These are phyloP conservation scores for Hippasteria phrygiana DNA, from an alignment of 53 echinoderm and acorn worm genomes.

Conservation along the genomic window DNA sequence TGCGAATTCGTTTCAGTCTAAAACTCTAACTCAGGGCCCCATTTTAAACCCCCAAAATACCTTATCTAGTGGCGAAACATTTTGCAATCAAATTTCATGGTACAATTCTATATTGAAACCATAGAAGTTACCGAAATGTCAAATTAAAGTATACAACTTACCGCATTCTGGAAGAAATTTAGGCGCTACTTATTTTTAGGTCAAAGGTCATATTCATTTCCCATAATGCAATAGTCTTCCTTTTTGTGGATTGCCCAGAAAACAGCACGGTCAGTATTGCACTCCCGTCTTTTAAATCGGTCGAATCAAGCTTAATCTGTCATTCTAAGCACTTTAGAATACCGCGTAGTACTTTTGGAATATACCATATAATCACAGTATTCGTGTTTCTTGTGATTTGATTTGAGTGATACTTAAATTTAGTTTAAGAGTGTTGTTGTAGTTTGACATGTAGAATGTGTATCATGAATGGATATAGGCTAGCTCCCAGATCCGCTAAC, in stretches of 20 bases:
- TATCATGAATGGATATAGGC: too few relatives aligned
- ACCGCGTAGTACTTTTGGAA: neutral
- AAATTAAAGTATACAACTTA: neutral
- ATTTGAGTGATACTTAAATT: too few relatives aligned
- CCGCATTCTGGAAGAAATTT: conserved; percentile 42
- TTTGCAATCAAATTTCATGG: neutral
- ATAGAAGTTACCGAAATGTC: neutral
- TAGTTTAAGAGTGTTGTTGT: too few relatives aligned
- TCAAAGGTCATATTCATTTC: conserved; percentile 52
- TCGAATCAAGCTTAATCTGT: neutral
- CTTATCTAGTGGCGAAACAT: too few relatives aligned
- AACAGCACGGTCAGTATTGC: neutral
- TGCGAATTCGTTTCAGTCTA: too few relatives aligned
- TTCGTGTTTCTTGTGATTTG: too few relatives aligned
- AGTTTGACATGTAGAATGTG: too few relatives aligned
- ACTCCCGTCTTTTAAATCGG: conserved; percentile 11
- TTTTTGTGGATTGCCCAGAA: conserved; percentile 25
- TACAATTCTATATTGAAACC: neutral
- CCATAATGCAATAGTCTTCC: conserved; percentile 38
- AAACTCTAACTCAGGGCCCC: too few relatives aligned
- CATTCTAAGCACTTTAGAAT: neutral
- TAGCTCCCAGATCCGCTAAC: too few relatives aligned
- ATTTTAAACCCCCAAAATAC: too few relatives aligned
- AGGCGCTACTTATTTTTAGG: conserved; percentile 2
- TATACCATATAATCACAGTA: neutral